phyloP scores from a whole-genome alignment of 1,140 invertebrate genomes.

The Portunus trituberculatus region DNA sequence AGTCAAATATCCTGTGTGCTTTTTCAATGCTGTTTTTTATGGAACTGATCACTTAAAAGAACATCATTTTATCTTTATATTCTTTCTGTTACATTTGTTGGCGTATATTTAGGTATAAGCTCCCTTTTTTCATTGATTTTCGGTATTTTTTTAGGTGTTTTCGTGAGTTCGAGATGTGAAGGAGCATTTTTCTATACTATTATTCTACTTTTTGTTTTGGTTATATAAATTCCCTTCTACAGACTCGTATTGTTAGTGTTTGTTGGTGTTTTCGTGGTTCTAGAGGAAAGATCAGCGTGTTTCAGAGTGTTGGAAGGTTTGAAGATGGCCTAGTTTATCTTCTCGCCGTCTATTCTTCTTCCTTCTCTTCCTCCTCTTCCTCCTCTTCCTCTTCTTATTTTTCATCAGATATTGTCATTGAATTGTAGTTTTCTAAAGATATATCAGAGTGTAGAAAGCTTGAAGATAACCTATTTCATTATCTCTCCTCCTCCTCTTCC shows the following conservation, averaged over 20 bases:
- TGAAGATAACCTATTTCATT: neutral
- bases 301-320: neutral
- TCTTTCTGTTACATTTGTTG: neutral
- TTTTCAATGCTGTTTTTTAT: neutral
- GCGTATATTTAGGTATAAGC: too few species aligned
- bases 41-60: neutral
- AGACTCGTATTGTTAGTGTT: too few species aligned
- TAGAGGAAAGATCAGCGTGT: too few species aligned
- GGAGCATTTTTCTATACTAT: neutral
- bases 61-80: neutral
- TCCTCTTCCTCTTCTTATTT: neutral
- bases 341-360: neutral
- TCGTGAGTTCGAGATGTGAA: too few species aligned
- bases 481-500: neutral
- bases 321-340: neutral
- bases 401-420: neutral
- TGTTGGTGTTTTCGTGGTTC: neutral
- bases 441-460: too few species aligned
- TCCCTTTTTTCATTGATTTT: neutral
- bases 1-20: too few species aligned
- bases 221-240: too few species aligned
- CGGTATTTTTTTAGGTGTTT: neutral
- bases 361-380: neutral
- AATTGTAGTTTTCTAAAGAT: too few species aligned
- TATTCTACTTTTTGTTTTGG: neutral